phyloP scores from a whole-genome alignment of 35 echinoderm and acorn worm genomes.

The Lytechinus pictus region DNA sequence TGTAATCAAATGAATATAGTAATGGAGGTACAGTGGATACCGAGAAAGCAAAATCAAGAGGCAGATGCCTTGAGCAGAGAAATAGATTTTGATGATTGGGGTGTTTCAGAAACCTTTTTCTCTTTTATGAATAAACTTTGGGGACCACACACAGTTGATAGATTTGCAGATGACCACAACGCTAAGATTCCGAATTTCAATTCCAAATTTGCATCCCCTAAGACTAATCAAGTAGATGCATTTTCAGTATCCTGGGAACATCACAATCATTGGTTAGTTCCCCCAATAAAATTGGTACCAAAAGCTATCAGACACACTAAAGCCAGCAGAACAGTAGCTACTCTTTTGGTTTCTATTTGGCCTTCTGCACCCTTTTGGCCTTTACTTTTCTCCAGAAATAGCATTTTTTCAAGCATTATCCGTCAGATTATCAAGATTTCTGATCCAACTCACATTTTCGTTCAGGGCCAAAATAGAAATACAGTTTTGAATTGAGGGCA shows the following conservation, averaged over 20 bases:
- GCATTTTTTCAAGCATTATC: background rate
- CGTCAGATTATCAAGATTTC: background rate
- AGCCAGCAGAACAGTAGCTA: background rate
- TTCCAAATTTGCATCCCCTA: conserved; percentile 24
- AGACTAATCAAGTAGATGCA: background rate
- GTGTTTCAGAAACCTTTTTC: conserved; percentile 48
- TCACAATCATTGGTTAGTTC: conserved; percentile 55
- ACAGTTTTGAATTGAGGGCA: too few relatives aligned
- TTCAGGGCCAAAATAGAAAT: background rate
- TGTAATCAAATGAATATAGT: background rate
- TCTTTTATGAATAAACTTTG: conserved; percentile 40
- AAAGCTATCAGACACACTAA: background rate
- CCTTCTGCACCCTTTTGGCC: conserved; percentile 48
- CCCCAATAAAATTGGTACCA: background rate
- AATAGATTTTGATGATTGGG: conserved; percentile 60
- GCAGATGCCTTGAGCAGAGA: conserved; percentile 42
- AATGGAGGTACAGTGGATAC: conserved; percentile 53
- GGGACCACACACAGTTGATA: conserved; percentile 60
- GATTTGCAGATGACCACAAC: conserved; percentile 43
- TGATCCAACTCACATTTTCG: background rate
- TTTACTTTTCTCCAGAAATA: background rate
- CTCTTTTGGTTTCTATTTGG: conserved; percentile 47
- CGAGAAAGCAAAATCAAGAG: background rate
- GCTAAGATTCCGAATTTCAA: conserved; percentile 31
- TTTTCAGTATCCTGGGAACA: background rate